Evolutionary conservation across 2,797 vertebrate genomes (phyloP), one percentile per base, ranked within the genome.

Genomic region (Alfaro cultratus): DNA sequence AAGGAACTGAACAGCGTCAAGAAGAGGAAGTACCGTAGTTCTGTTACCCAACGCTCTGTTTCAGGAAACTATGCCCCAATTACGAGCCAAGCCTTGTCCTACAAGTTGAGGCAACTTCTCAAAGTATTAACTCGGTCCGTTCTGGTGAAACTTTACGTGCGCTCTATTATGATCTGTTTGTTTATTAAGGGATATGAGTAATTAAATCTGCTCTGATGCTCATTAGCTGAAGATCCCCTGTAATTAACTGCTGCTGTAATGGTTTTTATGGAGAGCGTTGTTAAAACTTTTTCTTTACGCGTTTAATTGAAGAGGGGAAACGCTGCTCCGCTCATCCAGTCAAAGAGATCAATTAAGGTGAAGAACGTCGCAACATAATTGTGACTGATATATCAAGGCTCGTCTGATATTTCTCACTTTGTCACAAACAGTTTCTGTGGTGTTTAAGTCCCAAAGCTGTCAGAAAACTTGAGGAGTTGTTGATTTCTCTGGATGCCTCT

Each of bases 21-120:
- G 71, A 77, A 78, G 72, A 79, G 82, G 75, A 70, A 73, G 55
- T n/a, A n/a, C n/a, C n/a, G n/a, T 47, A 18, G 39, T 73, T 84
- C 73, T 84, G 76, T 76, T 83, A 43, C 64, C 76, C 29, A 80
- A 79, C 74, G 53, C 64, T 43, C 68, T 81, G 79, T 80, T 76
- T 87, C 81, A 75, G 68, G 47, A 87, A 91, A 90, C 86, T 90
- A 90, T 88, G 45, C 81, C 84, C 89, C 88, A 91, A 92, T 93
- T 93, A 92, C 78, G 86, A 91, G 82, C 83, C 83, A 82, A 79
- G 79, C 46, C 79, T 73, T 77, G 39, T 79, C 74, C 71, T 78
- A 62, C 49, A 39, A 82, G 79, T 88, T 76, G 68, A 74, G 51
- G 68, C 77, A 83, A 82, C 60, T 86, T 86, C 53, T 82, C 55